Evolutionary conservation across 1,140 invertebrate species (phyloP).

Genomic region (Micrasema minimum): DNA sequence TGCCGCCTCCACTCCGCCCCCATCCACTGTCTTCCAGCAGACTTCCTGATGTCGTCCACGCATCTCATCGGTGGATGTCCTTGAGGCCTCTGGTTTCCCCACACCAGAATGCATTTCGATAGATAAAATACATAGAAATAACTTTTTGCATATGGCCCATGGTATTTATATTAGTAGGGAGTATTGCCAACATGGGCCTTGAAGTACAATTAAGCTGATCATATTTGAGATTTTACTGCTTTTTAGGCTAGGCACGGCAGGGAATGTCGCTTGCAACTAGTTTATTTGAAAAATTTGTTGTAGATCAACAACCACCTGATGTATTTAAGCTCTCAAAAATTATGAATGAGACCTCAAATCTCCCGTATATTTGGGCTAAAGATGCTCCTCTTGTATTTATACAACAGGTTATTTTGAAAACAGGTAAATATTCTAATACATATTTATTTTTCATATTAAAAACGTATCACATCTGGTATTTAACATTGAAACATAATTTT

Average conservation of each 20-base stretch:
- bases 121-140: not conserved
- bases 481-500: too few relatives aligned
- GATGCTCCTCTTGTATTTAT: slow-evolving; percentile 80
- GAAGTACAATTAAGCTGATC: slow-evolving; percentile 10
- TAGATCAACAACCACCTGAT: slow-evolving; percentile 45
- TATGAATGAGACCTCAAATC: slow-evolving; percentile 64
- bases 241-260: too few relatives aligned
- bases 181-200: slow-evolving; percentile 1
- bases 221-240: slow-evolving; percentile 8
- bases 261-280: too few relatives aligned
- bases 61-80: too few relatives aligned
- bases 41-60: too few relatives aligned
- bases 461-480: too few relatives aligned
- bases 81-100: too few relatives aligned
- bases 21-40: too few relatives aligned
- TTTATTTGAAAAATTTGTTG: too few relatives aligned
- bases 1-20: too few relatives aligned
- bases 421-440: too few relatives aligned
- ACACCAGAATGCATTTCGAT: too few relatives aligned
- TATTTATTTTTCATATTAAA: slow-evolving; percentile 50
- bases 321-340: slow-evolving; percentile 57
- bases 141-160: not conserved
- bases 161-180: not conserved
- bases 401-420: slow-evolving; percentile 80
- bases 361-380: slow-evolving; percentile 69